Evolutionary conservation across 2,113 vertebrate genomes (phyloP).

Genomic region (Eublepharis macularius): DNA sequence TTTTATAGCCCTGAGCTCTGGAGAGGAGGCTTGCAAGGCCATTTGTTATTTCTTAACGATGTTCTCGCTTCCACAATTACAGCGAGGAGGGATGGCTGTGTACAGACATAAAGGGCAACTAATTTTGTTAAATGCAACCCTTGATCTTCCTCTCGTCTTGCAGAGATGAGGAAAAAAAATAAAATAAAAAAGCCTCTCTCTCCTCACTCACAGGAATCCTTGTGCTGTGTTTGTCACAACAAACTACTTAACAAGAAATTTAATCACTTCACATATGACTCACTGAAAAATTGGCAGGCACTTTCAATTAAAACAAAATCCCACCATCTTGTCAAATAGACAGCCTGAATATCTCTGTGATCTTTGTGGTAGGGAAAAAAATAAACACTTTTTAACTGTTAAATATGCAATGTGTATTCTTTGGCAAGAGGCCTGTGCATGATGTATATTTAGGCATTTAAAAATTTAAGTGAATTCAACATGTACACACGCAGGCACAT

Average conservation of each 20-base stretch:
- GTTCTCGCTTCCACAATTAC: neutral
- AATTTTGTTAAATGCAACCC: neutral
- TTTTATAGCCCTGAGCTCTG: conserved; percentile 1
- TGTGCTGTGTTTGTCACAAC: neutral
- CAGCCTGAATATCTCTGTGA: neutral
- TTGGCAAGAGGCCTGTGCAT: fast-evolving
- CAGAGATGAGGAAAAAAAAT: fast-evolving
- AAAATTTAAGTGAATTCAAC: neutral
- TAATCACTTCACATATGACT: neutral
- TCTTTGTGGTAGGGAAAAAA: fast-evolving
- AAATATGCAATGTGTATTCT: fast-evolving
- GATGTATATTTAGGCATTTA: neutral
- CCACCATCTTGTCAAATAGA: conserved; percentile 7
- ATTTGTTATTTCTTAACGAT: conserved; percentile 60
- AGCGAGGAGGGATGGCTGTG: neutral
- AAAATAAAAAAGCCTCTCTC: neutral
- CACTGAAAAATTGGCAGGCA: neutral
- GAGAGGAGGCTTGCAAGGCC: neutral
- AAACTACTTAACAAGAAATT: fast-evolving
- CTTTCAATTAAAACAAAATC: neutral
- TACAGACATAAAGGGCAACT: conserved; percentile 24
- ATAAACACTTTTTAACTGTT: fast-evolving
- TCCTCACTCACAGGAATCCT: fast-evolving
- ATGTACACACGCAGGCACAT: neutral
- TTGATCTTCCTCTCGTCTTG: neutral